Percentiles rank a stretch among this genome's conserved stretches.
These are phyloP conservation scores for Argyrosomus japonicus DNA, from an alignment of 2,113 vertebrate species.

Conservation along the genomic window DNA sequence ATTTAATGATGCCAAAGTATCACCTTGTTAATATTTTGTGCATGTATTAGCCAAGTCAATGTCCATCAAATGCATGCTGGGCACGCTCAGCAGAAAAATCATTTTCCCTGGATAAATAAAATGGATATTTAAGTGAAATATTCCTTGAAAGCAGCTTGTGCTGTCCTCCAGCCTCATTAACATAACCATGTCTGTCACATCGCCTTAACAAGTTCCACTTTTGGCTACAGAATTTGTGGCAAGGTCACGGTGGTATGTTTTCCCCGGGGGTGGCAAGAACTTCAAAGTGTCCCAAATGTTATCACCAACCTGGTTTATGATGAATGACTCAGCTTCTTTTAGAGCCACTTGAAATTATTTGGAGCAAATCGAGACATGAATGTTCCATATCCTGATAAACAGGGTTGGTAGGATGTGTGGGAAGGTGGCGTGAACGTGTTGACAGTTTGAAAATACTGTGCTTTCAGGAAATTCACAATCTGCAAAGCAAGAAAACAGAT, in stretches of 20 bases:
- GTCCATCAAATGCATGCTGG: conserved; percentile 21
- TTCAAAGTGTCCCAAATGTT: conserved; percentile 31
- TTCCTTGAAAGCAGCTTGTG: conserved; percentile 20
- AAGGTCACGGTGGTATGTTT: conserved; percentile 14
- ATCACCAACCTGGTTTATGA: not conserved
- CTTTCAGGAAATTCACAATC: conserved; percentile 90
- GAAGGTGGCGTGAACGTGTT: not conserved
- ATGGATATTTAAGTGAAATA: conserved; percentile 25
- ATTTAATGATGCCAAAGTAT: conserved; percentile 6
- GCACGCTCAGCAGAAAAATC: not conserved
- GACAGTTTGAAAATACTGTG: conserved; percentile 34
- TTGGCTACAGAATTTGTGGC: not conserved
- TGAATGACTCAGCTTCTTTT: conserved; percentile 9
- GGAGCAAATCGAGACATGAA: not conserved
- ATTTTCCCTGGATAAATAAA: conserved; percentile 32
- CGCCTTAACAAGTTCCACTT: conserved; percentile 30
- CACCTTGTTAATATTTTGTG: conserved; percentile 4
- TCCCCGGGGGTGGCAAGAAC: conserved; percentile 1
- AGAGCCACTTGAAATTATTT: not conserved
- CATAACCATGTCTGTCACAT: conserved; percentile 7
- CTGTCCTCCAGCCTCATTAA: conserved; percentile 25
- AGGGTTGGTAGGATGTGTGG: not conserved
- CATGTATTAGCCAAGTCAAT: conserved; percentile 6
- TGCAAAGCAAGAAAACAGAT: conserved; percentile 88
- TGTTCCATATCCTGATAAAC: not conserved